Evolutionary conservation across 2,797 vertebrate species (phyloP).

Genomic region (Threskiornis aethiopicus): DNA sequence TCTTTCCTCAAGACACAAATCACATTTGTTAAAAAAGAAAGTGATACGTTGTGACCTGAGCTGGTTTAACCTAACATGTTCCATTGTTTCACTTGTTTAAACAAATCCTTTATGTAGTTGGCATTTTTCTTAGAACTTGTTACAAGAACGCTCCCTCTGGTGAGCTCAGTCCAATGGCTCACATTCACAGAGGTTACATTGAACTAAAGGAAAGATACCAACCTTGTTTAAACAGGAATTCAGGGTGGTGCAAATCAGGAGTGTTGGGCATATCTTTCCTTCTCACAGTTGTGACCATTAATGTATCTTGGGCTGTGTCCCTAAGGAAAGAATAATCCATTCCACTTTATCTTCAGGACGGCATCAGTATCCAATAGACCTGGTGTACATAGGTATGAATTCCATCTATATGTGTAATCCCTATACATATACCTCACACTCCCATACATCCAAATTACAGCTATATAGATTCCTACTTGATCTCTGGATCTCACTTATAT

Average conservation of each 20-base stretch:
- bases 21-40: not conserved
- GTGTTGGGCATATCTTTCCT: not conserved
- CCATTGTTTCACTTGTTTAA: slow-evolving; percentile 30
- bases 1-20: not conserved
- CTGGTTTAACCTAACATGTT: not conserved
- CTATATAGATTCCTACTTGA: not conserved
- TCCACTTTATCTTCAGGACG: not conserved
- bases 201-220: not conserved
- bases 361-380: not conserved
- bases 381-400: not conserved
- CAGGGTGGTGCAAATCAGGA: not conserved
- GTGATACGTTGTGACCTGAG: not conserved
- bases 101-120: not conserved
- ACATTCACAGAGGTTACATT: not conserved
- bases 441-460: not conserved
- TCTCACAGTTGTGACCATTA: not conserved
- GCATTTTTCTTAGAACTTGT: not conserved
- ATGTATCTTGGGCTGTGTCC: not conserved
- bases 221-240: not conserved
- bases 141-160: not conserved
- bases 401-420: not conserved
- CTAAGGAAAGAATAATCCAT: not conserved
- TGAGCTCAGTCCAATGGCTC: not conserved
- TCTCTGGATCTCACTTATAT: not conserved
- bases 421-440: not conserved